Base-by-base conservation (phyloP, 2,888 invertebrate species). In the Macrosiphum euphorbiae region DNA sequence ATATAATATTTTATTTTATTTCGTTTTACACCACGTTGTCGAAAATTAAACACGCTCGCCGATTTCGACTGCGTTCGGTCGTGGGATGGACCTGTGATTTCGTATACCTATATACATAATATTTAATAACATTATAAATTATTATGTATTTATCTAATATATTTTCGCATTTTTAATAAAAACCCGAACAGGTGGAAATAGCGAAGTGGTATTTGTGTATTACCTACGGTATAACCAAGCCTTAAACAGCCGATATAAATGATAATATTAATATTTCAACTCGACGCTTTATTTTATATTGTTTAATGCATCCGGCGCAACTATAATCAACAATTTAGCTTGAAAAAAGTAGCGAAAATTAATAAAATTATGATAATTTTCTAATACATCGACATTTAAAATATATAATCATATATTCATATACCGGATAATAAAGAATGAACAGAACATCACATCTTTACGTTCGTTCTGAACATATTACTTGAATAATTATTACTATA, bases 11-110 rank as follows among this genome's bases (percentile, higher is more conserved):
- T 52, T 91, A 41, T 52, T 52, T 55, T 86, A 52, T 41, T 41
- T 55, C 47, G n/a, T 41, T 88, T 88, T 78, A 28, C 55, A 41
- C 84, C 84, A 28, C 52, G 91, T 78, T n/a, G 92, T 88, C 88
- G 28, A 92, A 61, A 52, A 92, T 24, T 85, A 86, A 26, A 61
- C 20, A 47, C 86, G 28, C n/a, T 91, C 52, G 52, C 84, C 52
- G 52, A 91, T 90, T 67, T 90, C 78, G 78, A 78, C 5, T 26
- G 78, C 78, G 35, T 20, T 78, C 35, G 35, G 20, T 35, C 78
- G 88, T 58, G 47, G 67, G 47, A 50, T 47, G 90, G 24, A 78
- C 78, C 35, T 24, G 67, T 61, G 24, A 44, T 90, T n/a, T n/a
- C 13, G 7, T 58, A 58, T 88, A 24, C 24, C 35, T 88, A 88